Evolutionary conservation across 2,888 invertebrate species (phyloP), one percentile per base, ranked within the genome.

Genomic region (Erebia epiphron): DNA sequence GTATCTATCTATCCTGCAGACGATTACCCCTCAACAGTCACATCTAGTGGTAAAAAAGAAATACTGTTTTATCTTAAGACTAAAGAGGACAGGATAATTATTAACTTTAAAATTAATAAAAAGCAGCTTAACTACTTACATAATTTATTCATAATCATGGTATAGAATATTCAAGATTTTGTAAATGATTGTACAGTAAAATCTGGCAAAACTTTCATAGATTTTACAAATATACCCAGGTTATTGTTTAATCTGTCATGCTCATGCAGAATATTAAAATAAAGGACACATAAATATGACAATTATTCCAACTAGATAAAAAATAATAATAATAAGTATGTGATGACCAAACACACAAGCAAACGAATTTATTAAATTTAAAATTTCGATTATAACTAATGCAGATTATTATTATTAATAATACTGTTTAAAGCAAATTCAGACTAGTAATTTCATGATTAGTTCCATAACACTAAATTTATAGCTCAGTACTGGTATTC

Each of bases 401-500:
- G 1, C 10, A 54, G 16, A 2, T 16, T 2, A 26, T 11, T 2
- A 26, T 11, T 14, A 13, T 14, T 13, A 5, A 56, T 57, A 57
- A 57, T 26, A 21, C 11, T 18, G 13, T 57, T 46, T 57, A 57
- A 57, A 57, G 26, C 56, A 26, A 57, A 18, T 13, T 26, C 11
- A 7, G 13, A 57, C 26, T 57, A 57, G 18, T 54, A 10, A 57
- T 57, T 57, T 57, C 21, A 57, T 57, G 10, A 21, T 56, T 4
- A 18, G 11, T 11, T 56, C 18, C 21, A 10, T 26, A 13, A 11
- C 21, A 26, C 13, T 57, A 57, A 57, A 56, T n/a, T 41, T 41
- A 58, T 35, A 58, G 9, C n/a, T 26, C 18, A 49, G 21, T 49
- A 62, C 49, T 21, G 21, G 70, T 26, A 67, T 72, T 75, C 68